Evolutionary conservation across 2,797 vertebrate species (phyloP).

Genomic region (Enteromius thamalakanensis): DNA sequence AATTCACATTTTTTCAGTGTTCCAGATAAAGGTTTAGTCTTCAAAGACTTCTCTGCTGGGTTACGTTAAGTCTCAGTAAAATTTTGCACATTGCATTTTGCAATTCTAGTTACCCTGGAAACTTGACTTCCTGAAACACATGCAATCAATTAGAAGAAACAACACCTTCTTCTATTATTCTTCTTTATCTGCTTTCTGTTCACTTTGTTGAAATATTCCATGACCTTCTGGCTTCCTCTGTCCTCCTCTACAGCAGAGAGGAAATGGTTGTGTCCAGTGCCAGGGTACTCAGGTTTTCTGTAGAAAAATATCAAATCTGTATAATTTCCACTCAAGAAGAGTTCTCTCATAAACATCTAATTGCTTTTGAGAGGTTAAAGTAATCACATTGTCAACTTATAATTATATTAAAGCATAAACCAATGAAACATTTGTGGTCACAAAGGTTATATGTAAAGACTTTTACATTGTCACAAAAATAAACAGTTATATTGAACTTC

Average conservation of each 20-base stretch:
- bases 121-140: constrained; percentile 33
- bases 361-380: neutral
- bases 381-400: neutral
- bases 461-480: neutral
- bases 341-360: neutral
- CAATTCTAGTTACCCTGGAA: constrained; percentile 8
- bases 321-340: neutral
- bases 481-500: neutral
- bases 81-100: neutral
- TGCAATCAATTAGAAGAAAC: constrained; percentile 42
- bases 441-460: neutral
- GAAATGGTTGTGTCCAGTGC: constrained; percentile 28
- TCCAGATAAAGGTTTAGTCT: neutral
- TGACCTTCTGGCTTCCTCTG: constrained; percentile 14
- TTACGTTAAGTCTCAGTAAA: neutral
- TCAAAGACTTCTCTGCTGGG: neutral
- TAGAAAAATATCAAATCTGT: neutral
- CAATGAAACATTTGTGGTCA: neutral
- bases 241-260: constrained; percentile 6
- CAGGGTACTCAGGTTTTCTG: constrained; percentile 13
- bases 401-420: neutral
- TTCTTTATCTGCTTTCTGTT: constrained; percentile 29
- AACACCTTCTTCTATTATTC: constrained; percentile 28
- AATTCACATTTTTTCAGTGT: neutral
- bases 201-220: constrained; percentile 52